Base-by-base conservation (phyloP, 2,797 vertebrate genomes). In the Sparus aurata region DNA sequence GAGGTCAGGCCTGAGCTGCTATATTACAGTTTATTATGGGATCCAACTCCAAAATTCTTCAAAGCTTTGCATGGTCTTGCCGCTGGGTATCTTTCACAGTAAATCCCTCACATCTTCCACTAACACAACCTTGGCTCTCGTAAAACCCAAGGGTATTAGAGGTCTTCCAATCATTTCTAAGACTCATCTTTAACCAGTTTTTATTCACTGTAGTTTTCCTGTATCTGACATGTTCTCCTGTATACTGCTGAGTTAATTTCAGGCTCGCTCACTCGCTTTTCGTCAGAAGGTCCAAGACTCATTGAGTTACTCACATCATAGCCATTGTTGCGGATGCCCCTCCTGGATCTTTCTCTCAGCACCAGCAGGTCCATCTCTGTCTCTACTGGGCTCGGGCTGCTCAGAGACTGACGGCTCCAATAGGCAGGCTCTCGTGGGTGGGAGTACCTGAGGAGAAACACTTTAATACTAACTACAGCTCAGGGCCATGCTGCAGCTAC, bases 331-430 rank as follows among this genome's bases (percentile, higher is more conserved):
- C 97, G 95, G 72, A 99, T 99, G 57, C 98, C 98, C 66, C 98
- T 95, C 4, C 97, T 94, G 3, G 97, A 97, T 73, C 97, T 91
- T 77, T 99, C 98, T 59, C 97, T 96, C 63, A 98, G 97, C 79
- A 99, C 97, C 75, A 99, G 95, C 69, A 99, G 96, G 94, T 99
- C 98, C 97, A 99, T 98, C 90, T 99, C 98, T 0, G 98, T 98
- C 89, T 98, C 98, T 69, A 98, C 97, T 0, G 98, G 98, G 74
- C 97, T 98, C 0, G 98, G 96, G 78, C 97, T 99, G 92, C 97
- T 99, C 89, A 99, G 94, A 69, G 98, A 99, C 92, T 99, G 98
- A 11, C 98, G 96, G 94, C 98, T 99, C 95, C 98, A 97, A 77
- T 99, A 99, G 25, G 97, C 91, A 0, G 97, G 97, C 86, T 93